phyloP scores from a whole-genome alignment of 2,888 invertebrate genomes.

The Diaperis boleti region DNA sequence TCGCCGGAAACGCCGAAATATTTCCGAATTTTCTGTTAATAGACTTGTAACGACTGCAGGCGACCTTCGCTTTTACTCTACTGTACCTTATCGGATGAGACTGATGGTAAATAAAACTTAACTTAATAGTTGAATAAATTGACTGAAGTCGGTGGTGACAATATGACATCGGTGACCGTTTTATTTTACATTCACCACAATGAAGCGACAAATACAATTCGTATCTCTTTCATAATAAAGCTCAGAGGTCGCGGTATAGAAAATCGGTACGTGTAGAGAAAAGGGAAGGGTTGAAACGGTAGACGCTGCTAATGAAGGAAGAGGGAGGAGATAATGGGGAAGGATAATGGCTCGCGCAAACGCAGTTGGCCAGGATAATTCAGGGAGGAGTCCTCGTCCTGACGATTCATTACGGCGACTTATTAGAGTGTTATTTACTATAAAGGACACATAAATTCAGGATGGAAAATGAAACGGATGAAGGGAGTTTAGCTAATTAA shows the following conservation, averaged over 20 bases:
- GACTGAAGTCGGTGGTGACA: too few species aligned
- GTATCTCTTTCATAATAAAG: too few species aligned
- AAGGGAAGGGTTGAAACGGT: conserved; percentile 55
- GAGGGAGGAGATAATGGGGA: conserved; percentile 64
- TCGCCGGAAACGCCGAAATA: conserved; percentile 20
- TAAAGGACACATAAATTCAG: neutral
- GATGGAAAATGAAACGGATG: neutral
- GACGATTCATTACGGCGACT: conserved; percentile 53
- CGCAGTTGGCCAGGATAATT: conserved; percentile 51
- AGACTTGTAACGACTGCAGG: conserved; percentile 8
- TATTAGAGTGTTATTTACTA: conserved; percentile 16
- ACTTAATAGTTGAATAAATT: too few species aligned
- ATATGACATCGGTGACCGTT: too few species aligned
- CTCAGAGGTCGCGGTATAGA: too few species aligned
- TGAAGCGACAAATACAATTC: too few species aligned
- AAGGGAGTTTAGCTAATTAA: too few species aligned
- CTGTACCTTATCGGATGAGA: too few species aligned
- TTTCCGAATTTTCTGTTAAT: conserved; percentile 24
- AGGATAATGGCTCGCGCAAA: conserved; percentile 64
- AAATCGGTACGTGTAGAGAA: conserved; percentile 38
- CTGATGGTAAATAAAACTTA: too few species aligned
- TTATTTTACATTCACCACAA: too few species aligned
- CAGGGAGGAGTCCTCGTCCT: conserved; percentile 55
- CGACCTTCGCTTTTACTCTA: conserved; percentile 5
- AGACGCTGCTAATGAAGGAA: conserved; percentile 62